Base-by-base conservation (phyloP, 1,140 invertebrate species). In the Drosophila equinoxialis region DNA sequence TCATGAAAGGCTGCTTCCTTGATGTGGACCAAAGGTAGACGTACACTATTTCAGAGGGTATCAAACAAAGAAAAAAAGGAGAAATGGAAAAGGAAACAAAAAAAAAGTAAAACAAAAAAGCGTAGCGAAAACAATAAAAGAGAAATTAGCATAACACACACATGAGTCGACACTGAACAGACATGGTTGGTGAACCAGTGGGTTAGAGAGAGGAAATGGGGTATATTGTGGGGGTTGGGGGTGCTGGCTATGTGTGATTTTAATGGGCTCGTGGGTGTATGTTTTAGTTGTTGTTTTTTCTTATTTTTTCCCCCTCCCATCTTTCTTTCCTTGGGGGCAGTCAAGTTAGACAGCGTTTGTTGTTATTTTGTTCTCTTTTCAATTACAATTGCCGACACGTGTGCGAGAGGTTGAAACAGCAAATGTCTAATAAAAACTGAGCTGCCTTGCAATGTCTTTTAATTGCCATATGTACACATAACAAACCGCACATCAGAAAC, bases 141-240 rank as follows among this genome's bases (percentile, higher is more conserved):
- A 71, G 68, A 83, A 87, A 87, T 87, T 87, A 89, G 80, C 83
- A 87, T 87, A 87, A 83, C 79, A 74, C 80, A 83, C 79, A 74
- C 80, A 89, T 83, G 77, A 77, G 42, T 58, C 41, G 57, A 33
- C 54, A 45, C 39, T 58, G 10, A 51, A 51, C 45, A 11, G 45
- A 20, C 45, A 23, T 20, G 45, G 14, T 51, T 51, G 13, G 45
- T 23, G 17, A 8, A 1, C 2, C 45, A 51, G 45, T 23, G 2
- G 17, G 14, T 8, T 3, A 10, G 3, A 20, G 17, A 23, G 17
- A 17, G 17, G 45, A 3, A n/a, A 14, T 20, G 14, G 6, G 14
- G 17, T 2, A 30, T 30, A 30, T 30, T 30, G 30, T 30, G 6
- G 45, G 6, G 14, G 45, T 6, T 6, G 20, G 17, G 45, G 39